These are phyloP conservation scores for Drosophila pseudotalamancana DNA, from an alignment of 2,888 invertebrate genomes.

Conservation along the genomic window DNA sequence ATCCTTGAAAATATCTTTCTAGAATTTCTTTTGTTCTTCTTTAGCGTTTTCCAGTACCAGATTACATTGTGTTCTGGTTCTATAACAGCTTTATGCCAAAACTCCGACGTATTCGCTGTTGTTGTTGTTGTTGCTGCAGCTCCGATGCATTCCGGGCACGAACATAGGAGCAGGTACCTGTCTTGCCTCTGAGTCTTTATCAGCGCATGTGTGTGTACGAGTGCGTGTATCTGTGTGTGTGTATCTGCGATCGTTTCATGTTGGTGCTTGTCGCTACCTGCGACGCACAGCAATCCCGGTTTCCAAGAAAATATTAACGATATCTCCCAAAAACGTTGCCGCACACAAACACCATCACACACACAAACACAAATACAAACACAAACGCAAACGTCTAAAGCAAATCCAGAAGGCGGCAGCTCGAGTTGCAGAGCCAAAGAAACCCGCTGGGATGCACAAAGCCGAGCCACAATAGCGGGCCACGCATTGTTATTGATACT, in stretches of 20 bases:
- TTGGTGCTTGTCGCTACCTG: conserved; percentile 62
- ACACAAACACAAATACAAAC: conserved; percentile 41
- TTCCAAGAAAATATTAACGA: conserved; percentile 82
- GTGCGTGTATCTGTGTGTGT: conserved; percentile 37
- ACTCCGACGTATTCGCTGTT: conserved; percentile 65
- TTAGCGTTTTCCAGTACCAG: conserved; percentile 1
- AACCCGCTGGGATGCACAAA: conserved; percentile 72
- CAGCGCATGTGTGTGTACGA: conserved; percentile 20
- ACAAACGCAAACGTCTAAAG: conserved; percentile 18
- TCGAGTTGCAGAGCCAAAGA: conserved; percentile 36
- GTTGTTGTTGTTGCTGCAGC: conserved; percentile 28
- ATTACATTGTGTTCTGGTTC: conserved; percentile 43
- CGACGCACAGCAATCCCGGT: conserved; percentile 67
- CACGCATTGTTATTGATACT: conserved; percentile 78
- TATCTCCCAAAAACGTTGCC: conserved; percentile 78
- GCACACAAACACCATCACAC: too few species aligned
- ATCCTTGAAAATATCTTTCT: neutral
- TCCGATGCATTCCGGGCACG: conserved; percentile 59
- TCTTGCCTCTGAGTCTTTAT: conserved; percentile 54
- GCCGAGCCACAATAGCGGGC: conserved; percentile 71
- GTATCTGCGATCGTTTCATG: conserved; percentile 42
- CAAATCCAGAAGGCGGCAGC: conserved; percentile 14
- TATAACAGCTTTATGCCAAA: conserved; percentile 61
- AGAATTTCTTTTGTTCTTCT: too few species aligned
- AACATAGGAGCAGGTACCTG: conserved; percentile 72